These are phyloP conservation scores for Corythaixoides concolor DNA, from an alignment of 2,113 vertebrate genomes.

Conservation along the genomic window DNA sequence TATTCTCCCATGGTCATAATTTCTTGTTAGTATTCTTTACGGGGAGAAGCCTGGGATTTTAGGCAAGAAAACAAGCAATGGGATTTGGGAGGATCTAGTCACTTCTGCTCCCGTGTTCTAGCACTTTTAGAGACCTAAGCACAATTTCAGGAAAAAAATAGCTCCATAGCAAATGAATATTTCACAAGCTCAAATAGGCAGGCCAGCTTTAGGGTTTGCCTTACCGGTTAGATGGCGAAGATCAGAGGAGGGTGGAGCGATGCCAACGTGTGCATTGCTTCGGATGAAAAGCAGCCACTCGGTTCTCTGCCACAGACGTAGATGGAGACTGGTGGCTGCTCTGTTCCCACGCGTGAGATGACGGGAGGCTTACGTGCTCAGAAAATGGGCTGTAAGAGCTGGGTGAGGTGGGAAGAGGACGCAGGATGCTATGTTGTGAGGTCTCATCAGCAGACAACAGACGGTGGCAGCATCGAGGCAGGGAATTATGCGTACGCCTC, in stretches of 20 bases:
- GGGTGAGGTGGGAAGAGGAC: fast-evolving
- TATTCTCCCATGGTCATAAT: not conserved
- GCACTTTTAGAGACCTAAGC: not conserved
- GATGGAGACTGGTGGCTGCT: fast-evolving
- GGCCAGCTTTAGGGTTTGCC: not conserved
- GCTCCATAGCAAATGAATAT: not conserved
- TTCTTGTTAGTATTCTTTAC: not conserved
- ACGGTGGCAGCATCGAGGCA: not conserved
- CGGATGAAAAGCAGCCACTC: not conserved
- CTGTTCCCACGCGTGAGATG: fast-evolving
- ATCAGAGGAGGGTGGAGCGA: not conserved
- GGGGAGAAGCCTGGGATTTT: not conserved
- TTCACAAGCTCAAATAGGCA: not conserved
- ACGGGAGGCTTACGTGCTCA: fast-evolving
- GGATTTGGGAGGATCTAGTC: not conserved
- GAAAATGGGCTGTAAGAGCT: fast-evolving
- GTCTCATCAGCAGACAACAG: not conserved
- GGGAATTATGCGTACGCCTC: not conserved
- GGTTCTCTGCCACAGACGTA: not conserved
- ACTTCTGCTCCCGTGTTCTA: not conserved
- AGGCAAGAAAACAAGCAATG: not conserved
- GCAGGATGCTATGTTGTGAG: fast-evolving
- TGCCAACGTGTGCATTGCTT: fast-evolving
- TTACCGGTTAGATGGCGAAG: not conserved
- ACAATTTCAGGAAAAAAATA: not conserved